phyloP scores from a whole-genome alignment of 2,888 invertebrate genomes.

The Cordilura impudica region DNA sequence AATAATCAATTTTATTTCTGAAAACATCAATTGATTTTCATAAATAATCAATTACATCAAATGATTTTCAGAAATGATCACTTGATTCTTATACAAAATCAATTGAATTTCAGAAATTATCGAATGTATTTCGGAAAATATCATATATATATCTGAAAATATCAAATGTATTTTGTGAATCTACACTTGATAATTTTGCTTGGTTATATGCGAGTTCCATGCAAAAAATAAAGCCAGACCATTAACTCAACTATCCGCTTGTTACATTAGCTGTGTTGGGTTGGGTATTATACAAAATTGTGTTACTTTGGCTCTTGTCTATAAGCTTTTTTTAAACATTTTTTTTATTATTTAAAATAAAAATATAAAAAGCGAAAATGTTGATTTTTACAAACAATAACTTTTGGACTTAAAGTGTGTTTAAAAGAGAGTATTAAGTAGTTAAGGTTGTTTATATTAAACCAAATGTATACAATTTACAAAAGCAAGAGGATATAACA shows the following conservation, averaged over 20 bases:
- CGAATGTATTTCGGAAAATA: no score
- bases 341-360: neutral
- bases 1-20: no score
- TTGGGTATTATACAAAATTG: conserved; percentile 1
- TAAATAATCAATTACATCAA: no score
- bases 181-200: neutral
- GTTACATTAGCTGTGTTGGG: neutral
- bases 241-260: neutral
- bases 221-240: neutral
- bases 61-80: no score
- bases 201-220: neutral
- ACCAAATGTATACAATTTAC: conserved; percentile 32
- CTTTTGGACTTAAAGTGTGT: conserved; percentile 45
- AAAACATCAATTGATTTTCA: no score
- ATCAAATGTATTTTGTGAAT: no score
- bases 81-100: no score
- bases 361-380: conserved; percentile 10
- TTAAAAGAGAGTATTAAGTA: conserved; percentile 49
- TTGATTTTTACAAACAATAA: conserved; percentile 50
- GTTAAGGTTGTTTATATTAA: conserved; percentile 39
- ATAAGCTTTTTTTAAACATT: neutral
- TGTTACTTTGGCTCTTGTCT: conserved; percentile 16
- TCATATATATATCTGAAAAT: no score
- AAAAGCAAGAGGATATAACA: neutral
- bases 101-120: no score